Evolutionary conservation across 2,797 vertebrate genomes (phyloP).

Genomic region (Steatocranus sp.): DNA sequence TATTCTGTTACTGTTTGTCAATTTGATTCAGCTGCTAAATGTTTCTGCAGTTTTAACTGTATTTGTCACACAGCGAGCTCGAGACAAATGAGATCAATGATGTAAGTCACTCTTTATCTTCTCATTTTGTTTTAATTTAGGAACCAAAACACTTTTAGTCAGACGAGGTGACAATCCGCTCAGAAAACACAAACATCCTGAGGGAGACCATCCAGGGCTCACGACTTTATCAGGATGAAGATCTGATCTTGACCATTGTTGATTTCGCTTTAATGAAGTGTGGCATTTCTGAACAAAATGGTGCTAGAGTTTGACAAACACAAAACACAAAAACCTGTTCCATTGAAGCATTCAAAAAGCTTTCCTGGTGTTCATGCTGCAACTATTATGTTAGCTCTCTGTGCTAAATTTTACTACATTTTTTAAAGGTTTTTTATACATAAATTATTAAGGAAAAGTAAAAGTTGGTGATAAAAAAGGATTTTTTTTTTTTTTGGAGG

Average conservation of each 20-base stretch:
- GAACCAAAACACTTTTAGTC: neutral
- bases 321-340: neutral
- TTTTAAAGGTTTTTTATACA: neutral
- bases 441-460: neutral
- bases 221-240: neutral
- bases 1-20: fast-evolving
- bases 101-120: neutral
- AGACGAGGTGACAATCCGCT: neutral
- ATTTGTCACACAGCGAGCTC: fast-evolving
- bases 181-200: neutral
- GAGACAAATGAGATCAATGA: neutral
- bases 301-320: neutral
- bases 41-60: fast-evolving
- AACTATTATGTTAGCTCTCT: neutral
- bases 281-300: fast-evolving
- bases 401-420: neutral
- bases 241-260: neutral
- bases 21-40: neutral
- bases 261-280: neutral
- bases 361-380: neutral
- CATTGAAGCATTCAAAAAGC: fast-evolving
- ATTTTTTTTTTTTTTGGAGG: no score
- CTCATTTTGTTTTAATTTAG: neutral
- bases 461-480: neutral
- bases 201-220: neutral